Evolutionary conservation across 2,888 invertebrate genomes (phyloP).

Genomic region (Epinotia demarniana): DNA sequence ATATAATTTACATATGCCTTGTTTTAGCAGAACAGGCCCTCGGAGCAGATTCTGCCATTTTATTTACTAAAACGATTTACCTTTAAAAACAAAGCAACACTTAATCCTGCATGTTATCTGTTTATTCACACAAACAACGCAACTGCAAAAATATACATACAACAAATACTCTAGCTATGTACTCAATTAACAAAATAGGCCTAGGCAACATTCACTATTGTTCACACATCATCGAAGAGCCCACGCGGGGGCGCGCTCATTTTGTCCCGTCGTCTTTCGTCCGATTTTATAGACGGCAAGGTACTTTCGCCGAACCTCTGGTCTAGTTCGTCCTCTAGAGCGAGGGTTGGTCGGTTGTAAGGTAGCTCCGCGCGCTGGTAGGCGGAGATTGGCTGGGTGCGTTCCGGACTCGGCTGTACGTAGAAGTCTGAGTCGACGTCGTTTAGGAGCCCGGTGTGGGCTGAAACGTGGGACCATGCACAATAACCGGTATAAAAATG

Average conservation of each 20-base stretch:
- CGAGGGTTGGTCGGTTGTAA: slow-evolving; percentile 61
- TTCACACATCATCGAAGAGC: slow-evolving; percentile 92
- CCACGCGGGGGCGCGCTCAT: slow-evolving; percentile 90
- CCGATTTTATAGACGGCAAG: slow-evolving; percentile 68
- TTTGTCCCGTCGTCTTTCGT: slow-evolving; percentile 71
- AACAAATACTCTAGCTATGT: not conserved
- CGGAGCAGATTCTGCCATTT: not conserved
- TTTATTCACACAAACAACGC: not conserved
- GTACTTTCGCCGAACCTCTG: slow-evolving; percentile 88
- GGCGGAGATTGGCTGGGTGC: slow-evolving; percentile 55
- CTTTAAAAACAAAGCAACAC: not conserved
- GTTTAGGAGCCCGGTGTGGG: slow-evolving; percentile 90
- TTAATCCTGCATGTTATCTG: not conserved
- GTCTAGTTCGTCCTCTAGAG: slow-evolving; percentile 84
- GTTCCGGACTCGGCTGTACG: slow-evolving; percentile 77
- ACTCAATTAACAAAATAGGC: slow-evolving; percentile 7
- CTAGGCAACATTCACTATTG: slow-evolving; percentile 21
- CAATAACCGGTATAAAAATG: slow-evolving; percentile 72
- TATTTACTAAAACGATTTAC: not conserved
- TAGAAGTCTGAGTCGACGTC: slow-evolving; percentile 92
- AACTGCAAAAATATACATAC: not conserved
- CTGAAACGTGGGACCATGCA: slow-evolving; percentile 84
- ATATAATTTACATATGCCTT: not conserved
- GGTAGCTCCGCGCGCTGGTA: slow-evolving; percentile 68
- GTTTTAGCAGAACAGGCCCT: not conserved